These are phyloP conservation scores for Trichomalopsis sarcophagae DNA, from an alignment of 1,140 invertebrate genomes.

Conservation along the genomic window DNA sequence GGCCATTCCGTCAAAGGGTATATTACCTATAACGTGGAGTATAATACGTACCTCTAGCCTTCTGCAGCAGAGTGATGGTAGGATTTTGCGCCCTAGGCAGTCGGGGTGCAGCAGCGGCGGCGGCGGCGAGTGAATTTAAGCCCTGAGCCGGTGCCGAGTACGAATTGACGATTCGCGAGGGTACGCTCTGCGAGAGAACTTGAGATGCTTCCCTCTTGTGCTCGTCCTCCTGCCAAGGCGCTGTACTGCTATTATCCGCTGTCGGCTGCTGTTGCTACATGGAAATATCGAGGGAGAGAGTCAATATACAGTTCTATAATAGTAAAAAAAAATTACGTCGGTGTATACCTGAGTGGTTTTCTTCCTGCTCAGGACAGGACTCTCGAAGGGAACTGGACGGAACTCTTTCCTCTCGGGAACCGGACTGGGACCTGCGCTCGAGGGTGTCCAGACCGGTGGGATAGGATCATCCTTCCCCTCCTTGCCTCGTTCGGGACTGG, in stretches of 20 bases:
- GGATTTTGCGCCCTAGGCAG: conserved; percentile 90
- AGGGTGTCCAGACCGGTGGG: conserved; percentile 84
- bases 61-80: conserved; percentile 90
- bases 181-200: conserved; percentile 60
- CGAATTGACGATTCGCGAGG: conserved; percentile 78
- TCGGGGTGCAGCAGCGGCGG: conserved; percentile 64
- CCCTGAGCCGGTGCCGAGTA: conserved; percentile 80
- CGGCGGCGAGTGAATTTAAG: conserved; percentile 75
- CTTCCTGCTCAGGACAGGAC: conserved; percentile 79
- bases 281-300: neutral
- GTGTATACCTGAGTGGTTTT: conserved; percentile 55
- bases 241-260: neutral
- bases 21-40: neutral
- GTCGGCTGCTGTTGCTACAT: neutral
- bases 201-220: conserved; percentile 61
- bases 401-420: conserved; percentile 81
- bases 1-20: neutral
- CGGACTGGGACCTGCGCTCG: conserved; percentile 80
- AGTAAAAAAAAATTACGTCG: neutral
- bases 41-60: conserved; percentile 85
- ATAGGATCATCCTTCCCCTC: conserved; percentile 74
- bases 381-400: conserved; percentile 85
- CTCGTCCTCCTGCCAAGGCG: conserved; percentile 67
- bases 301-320: neutral
- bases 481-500: conserved; percentile 67